Evolutionary conservation across 2,888 invertebrate species (phyloP), one percentile per base, ranked within the genome.

Genomic region (Lumbricus terrestris): DNA sequence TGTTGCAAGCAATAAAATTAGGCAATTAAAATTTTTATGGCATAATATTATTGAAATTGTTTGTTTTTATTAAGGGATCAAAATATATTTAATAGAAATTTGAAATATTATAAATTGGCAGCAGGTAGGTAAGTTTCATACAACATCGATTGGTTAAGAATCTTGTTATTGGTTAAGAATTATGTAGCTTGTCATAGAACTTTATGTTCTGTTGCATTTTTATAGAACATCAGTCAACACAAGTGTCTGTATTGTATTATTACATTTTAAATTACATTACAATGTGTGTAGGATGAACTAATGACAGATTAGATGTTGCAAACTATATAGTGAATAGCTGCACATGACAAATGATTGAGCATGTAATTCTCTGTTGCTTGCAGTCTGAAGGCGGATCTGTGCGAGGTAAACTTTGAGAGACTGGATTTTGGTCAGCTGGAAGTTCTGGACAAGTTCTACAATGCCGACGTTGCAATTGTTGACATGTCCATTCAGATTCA

Each of bases 361-460:
- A 47, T 47, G 69, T 69, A n/a, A 11, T 69, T 29, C n/a, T 69
- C n/a, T 69, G 69, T 69, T 69, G 16, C 85, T 82, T 90, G 88
- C 42, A 95, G 94, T 89, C 88, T 92, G 34, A 93, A 93, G 85
- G 93, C 93, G 0, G 92, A 92, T 18, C 91, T 94, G 88, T 93
- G 93, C 47, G 92, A 93, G 82, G 93, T 95, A 6, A 93, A 93
- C 11, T 99, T 98, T 96, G 98, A 99, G 95, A 98, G 98, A 95
- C 96, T 99, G 92, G 99, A 99, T 95, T 99, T 98, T 95, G 99
- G 99, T 0, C 99, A 99, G 95, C 97, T 98, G 29, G 97, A 97
- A 95, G 97, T 98, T 0, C 95, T 99, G 93, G 98, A 99, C 94
- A 97, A 97, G 92, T 99, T 99, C 95, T 99, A 99, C 95, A 98